A percentile compares a stretch with the other conserved stretches of the same genome.
Conservation (phyloP, 2,113 vertebrate species). For the Octodon degus region DNA sequence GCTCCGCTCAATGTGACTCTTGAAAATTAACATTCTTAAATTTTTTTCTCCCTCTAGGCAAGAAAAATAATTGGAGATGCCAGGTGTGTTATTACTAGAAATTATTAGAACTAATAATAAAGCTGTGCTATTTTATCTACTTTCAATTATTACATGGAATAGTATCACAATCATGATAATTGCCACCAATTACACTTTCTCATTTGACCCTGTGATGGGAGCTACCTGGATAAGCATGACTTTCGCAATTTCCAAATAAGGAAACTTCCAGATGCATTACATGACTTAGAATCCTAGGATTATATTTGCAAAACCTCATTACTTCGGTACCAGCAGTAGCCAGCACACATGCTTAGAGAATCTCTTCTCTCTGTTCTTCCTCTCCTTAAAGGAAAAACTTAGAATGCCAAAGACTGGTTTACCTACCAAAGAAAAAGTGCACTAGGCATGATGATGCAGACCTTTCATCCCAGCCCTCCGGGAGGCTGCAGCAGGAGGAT, state of each 20-base stretch:
- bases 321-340: not conserved
- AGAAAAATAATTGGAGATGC: not conserved
- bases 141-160: not conserved
- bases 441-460: not conserved
- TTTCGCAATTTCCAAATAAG: not conserved
- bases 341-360: not conserved
- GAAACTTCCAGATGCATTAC: not conserved
- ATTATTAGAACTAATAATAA: slow-evolving; percentile 26
- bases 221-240: not conserved
- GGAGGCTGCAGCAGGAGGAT: not conserved
- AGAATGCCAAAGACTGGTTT: not conserved
- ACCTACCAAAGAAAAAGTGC: not conserved
- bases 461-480: not conserved
- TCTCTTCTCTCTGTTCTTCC: not conserved
- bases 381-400: slow-evolving; percentile 15
- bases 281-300: not conserved
- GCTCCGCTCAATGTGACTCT: not conserved
- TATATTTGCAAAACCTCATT: not conserved
- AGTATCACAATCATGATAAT: not conserved
- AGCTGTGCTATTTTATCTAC: not conserved
- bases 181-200: not conserved
- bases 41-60: not conserved
- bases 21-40: slow-evolving; percentile 3
- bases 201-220: not conserved
- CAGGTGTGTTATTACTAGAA: not conserved